Percentiles rank a stretch among this genome's conserved stretches.
Evolutionary conservation across 2,888 invertebrate genomes (phyloP).

Genomic region (Lepidocyrtinus sp.): DNA sequence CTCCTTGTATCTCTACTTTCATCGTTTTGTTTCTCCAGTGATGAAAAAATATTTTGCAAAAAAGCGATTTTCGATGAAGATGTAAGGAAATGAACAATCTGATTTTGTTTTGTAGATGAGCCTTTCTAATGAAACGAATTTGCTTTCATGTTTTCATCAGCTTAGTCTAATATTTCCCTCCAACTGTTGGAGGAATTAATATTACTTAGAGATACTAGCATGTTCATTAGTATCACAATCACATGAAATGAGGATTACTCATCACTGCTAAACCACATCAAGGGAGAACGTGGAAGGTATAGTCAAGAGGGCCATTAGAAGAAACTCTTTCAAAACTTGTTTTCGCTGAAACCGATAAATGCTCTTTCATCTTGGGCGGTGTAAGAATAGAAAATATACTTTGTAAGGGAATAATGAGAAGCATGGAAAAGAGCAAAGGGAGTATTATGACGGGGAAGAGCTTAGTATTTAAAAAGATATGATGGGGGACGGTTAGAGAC

Average conservation of each 20-base stretch:
- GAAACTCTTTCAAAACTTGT: background rate
- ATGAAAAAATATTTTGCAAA: no score
- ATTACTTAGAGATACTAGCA: background rate
- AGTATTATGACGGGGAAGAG: background rate
- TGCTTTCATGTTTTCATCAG: background rate
- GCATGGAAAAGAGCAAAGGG: background rate
- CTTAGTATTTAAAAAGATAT: background rate
- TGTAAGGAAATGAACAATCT: no score
- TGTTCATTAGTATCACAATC: background rate
- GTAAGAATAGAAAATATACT: background rate
- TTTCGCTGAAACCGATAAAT: background rate
- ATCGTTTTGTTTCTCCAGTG: no score
- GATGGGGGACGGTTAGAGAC: background rate
- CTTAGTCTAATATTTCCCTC: background rate
- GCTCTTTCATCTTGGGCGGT: no score
- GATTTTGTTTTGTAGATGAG: no score
- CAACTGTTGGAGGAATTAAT: background rate
- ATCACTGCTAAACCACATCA: background rate
- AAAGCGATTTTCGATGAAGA: no score
- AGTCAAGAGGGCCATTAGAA: background rate
- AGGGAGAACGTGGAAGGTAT: background rate
- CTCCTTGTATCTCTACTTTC: no score
- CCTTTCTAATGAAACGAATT: no score
- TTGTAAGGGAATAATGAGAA: background rate
- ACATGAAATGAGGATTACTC: background rate